Percentiles rank a stretch among this genome's conserved stretches.
These are phyloP conservation scores for Erpornis zantholeuca DNA, from an alignment of 2,113 vertebrate species.

Conservation along the genomic window DNA sequence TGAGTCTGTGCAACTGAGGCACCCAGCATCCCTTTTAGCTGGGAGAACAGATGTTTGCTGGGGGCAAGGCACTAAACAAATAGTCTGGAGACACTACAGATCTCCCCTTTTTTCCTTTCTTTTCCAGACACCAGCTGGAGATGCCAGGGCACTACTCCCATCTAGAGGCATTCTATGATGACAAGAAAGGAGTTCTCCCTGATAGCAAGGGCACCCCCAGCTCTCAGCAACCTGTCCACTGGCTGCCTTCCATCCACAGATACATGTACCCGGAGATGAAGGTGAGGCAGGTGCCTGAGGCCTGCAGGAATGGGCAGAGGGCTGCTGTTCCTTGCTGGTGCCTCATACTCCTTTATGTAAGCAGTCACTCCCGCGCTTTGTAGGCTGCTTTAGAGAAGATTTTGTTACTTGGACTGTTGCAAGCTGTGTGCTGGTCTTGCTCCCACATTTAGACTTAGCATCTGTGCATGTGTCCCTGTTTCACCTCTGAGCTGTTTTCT, in stretches of 20 bases:
- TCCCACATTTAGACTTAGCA: conserved; percentile 35
- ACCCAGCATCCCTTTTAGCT: not conserved
- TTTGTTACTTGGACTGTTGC: not conserved
- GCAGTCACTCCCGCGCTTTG: not conserved
- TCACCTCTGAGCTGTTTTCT: not conserved
- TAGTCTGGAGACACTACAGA: not conserved
- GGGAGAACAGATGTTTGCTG: not conserved
- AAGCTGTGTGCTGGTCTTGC: conserved; percentile 22
- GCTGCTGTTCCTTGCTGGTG: not conserved
- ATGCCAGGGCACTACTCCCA: conserved; percentile 94
- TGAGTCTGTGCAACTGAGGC: not conserved
- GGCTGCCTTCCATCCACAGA: conserved; percentile 88
- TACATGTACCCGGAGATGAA: conserved; percentile 99
- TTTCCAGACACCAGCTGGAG: conserved; percentile 89
- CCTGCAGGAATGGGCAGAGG: not conserved
- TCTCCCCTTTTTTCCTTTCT: not conserved
- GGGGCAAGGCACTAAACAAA: not conserved
- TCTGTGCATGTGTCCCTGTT: not conserved
- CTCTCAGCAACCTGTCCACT: conserved; percentile 81
- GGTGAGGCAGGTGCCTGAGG: conserved; percentile 70
- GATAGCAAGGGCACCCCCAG: conserved; percentile 76
- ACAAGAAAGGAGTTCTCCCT: conserved; percentile 92
- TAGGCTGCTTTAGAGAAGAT: not conserved
- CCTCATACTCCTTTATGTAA: not conserved
- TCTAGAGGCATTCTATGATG: conserved; percentile 95